phyloP scores from a whole-genome alignment of 2,113 vertebrate genomes.

The Chroicocephalus ridibundus region DNA sequence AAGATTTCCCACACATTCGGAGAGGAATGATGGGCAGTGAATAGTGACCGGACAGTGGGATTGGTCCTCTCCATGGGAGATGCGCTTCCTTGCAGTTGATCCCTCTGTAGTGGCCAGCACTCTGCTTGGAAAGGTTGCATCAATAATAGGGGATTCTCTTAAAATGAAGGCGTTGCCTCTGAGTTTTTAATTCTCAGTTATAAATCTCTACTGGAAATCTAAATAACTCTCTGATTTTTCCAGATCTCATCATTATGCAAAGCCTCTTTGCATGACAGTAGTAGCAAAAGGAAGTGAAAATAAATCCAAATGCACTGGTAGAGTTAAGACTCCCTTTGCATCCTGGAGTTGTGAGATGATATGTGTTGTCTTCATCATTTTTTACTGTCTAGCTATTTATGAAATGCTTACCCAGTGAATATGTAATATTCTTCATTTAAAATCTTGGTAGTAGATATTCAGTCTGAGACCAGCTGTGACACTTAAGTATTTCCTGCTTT shows the following conservation, averaged over 20 bases:
- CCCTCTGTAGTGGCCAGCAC: not conserved
- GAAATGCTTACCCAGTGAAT: slow-evolving; percentile 54
- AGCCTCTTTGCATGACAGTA: not conserved
- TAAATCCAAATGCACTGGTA: slow-evolving; percentile 11
- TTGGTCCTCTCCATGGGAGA: not conserved
- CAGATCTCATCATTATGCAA: not conserved
- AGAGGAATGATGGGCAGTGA: not conserved
- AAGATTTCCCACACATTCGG: not conserved
- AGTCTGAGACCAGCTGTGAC: slow-evolving; percentile 71
- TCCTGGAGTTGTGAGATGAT: not conserved
- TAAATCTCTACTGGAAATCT: slow-evolving; percentile 9
- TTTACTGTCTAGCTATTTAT: slow-evolving; percentile 55
- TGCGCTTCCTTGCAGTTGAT: not conserved
- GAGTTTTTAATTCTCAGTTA: slow-evolving; percentile 1
- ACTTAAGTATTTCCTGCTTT: slow-evolving; percentile 74
- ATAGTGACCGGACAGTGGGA: not conserved
- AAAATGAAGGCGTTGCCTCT: not conserved
- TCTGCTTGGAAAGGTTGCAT: not conserved
- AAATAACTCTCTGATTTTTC: slow-evolving; percentile 3
- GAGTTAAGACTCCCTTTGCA: slow-evolving; percentile 28
- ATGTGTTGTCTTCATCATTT: slow-evolving; percentile 46
- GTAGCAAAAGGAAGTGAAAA: not conserved
- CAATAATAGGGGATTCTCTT: not conserved
- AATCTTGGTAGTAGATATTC: slow-evolving; percentile 59
- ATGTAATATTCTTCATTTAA: slow-evolving; percentile 69